Base-by-base conservation (phyloP, 2,888 invertebrate genomes). In the Pharmacophagus antenor region DNA sequence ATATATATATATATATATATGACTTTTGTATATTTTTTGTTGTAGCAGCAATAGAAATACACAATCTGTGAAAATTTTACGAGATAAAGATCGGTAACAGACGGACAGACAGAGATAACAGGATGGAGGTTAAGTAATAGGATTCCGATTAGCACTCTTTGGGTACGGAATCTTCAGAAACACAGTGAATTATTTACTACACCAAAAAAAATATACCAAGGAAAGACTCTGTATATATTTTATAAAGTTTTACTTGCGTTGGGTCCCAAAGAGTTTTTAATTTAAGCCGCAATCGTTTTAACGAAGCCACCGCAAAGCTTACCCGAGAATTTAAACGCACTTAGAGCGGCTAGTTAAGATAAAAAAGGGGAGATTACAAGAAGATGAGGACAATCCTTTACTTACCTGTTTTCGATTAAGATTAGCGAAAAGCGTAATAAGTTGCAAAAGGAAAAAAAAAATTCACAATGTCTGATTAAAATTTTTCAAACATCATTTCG, bases 221-320 rank as follows among this genome's bases (percentile, higher is more conserved):
- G n/a, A 8, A n/a, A 4, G n/a, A n/a, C 3, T 4, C n/a, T 4
- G 15, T 37, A 6, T 37, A 8, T n/a, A 37, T 37, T n/a, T 5
- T 37, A 37, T 37, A 37, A 37, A n/a, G 15, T 42, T 50, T 50
- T 50, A 27, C 17, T 50, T 17, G 17, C 15, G 44, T 7, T 10
- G 44, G 21, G 49, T 22, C 42, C 44, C 41, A 57, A 44, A 42
- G 57, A 57, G 57, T 44, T 48, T 56, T 56, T 22, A 56, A 56
- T 48, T 56, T 48, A 51, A 49, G 17, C 50, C 50, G 42, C 50
- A 57, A 57, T 57, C 50, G 50, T 50, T 57, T 20, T 21, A 57
- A 57, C 50, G 44, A 57, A 57, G 57, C 25, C 42, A 57, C 57
- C 57, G 25, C 49, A 27, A 22, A 57, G 57, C 27, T 51, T 49